phyloP scores from a whole-genome alignment of 2,888 invertebrate species.

The Phrixothrix hirtus region DNA sequence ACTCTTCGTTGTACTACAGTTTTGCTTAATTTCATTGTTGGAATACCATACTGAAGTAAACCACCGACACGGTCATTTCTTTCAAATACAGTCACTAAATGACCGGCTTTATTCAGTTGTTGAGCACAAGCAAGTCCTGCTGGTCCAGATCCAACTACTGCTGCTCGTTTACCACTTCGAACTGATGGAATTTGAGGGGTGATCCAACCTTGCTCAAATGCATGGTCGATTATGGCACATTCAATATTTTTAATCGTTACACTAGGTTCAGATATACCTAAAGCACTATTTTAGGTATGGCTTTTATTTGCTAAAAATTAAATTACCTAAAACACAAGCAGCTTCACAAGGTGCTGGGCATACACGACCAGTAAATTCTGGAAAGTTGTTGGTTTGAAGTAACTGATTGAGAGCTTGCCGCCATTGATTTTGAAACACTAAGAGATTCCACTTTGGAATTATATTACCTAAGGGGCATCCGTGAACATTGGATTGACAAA shows the following conservation, averaged over 20 bases:
- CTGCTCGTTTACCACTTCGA: slow-evolving; percentile 61
- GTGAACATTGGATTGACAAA: slow-evolving; percentile 88
- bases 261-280: slow-evolving; percentile 86
- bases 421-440: slow-evolving; percentile 95
- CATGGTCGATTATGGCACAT: slow-evolving; percentile 97
- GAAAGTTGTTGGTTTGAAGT: slow-evolving; percentile 98
- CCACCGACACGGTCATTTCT: slow-evolving; percentile 95
- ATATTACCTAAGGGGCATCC: slow-evolving; percentile 98
- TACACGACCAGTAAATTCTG: slow-evolving; percentile 71
- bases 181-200: slow-evolving; percentile 63
- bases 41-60: slow-evolving; percentile 95
- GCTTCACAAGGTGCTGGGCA: slow-evolving; percentile 99
- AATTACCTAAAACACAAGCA: slow-evolving; percentile 84
- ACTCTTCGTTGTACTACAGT: slow-evolving; percentile 89
- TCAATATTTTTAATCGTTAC: slow-evolving; percentile 99
- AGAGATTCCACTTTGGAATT: slow-evolving; percentile 98
- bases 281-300: background rate
- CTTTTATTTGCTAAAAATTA: background rate
- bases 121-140: slow-evolving; percentile 95
- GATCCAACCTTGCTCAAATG: slow-evolving; percentile 96
- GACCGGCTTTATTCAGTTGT: slow-evolving; percentile 96
- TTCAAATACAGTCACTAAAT: slow-evolving; percentile 95
- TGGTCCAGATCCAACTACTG: slow-evolving; percentile 92
- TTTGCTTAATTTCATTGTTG: slow-evolving; percentile 97
- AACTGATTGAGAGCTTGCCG: slow-evolving; percentile 89